Evolutionary conservation across 1,140 invertebrate species (phyloP), one percentile per base, ranked within the genome.

Genomic region (Philopotamus ludificatus): DNA sequence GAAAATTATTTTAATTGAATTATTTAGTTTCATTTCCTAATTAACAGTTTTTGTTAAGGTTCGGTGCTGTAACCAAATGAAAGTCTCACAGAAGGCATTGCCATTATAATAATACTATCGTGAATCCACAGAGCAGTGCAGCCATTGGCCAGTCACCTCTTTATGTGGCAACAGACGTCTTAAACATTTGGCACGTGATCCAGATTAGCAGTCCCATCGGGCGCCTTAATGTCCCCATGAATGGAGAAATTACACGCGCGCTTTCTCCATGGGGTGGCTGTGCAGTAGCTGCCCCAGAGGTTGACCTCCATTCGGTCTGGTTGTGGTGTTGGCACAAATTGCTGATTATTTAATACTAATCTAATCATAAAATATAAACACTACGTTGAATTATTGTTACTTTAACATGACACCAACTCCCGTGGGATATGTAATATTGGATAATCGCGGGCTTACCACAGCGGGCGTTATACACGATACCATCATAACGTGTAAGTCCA

Each of bases 191-290:
- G 63, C 53, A 49, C 63, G 53, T 58, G 63, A 57, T 47, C 63
- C 39, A 41, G 42, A 65, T 65, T 65, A 65, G 54, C 42, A 64
- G 50, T 54, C 51, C 34, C 23, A 23, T 18, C 22, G 34, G 21
- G 53, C 15, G 34, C 63, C 63, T 41, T 65, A 57, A 65, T 58
- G 42, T 54, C 51, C 23, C 53, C 34, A 58, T 58, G 51, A 65
- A 65, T 65, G 39, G 63, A 57, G 53, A 65, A 65, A 65, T 65
- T 65, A 65, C 62, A 54, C 51, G 41, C 62, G 34, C 50, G 21
- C 26, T 50, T 50, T 10, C 61, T 25, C 2, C 61, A 15, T 28
- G 8, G 59, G 16, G 9, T 8, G 12, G 57, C 28, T 34, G 28
- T n/a, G n/a, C n/a, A n/a, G n/a, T n/a, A n/a, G n/a, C n/a, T n/a